Conservation (phyloP, 2,113 vertebrate genomes). For the Delphinapterus leucas region DNA sequence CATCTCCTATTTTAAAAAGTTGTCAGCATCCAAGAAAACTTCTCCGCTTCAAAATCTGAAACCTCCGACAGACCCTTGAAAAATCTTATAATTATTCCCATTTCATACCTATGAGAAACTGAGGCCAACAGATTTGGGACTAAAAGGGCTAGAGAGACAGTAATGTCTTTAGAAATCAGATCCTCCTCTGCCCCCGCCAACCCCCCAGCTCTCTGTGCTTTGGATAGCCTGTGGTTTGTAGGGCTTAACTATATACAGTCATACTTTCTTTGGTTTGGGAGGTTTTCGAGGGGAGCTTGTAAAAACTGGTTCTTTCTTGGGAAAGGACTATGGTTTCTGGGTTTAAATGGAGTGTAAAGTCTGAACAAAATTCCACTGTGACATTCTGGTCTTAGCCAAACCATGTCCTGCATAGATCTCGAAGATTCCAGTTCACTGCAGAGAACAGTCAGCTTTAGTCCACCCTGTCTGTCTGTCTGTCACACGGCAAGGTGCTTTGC, state of each 20-base stretch:
- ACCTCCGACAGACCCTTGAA: background rate
- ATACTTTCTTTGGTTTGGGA: background rate
- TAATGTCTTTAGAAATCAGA: slow-evolving; percentile 1
- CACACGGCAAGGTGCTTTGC: background rate
- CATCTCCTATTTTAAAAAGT: background rate
- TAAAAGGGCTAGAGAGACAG: background rate
- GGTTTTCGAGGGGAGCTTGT: background rate
- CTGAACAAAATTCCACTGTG: background rate
- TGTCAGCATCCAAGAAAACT: background rate
- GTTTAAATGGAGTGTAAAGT: slow-evolving; percentile 4
- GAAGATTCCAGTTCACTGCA: background rate
- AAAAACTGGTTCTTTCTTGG: slow-evolving; percentile 19
- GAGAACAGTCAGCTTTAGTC: background rate
- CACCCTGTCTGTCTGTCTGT: background rate
- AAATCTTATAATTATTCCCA: background rate
- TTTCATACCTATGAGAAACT: background rate
- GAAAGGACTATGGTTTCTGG: background rate
- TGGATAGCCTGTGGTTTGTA: background rate
- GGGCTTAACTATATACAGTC: background rate
- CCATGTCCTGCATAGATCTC: background rate
- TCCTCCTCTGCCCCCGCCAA: fast-evolving
- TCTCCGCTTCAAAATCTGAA: background rate
- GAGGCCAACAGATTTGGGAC: background rate
- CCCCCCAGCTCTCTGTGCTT: background rate
- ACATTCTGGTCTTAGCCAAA: background rate